Evolutionary conservation across 2,797 vertebrate species (phyloP), one percentile per base, ranked within the genome.

Genomic region (Ptychadena robeensis): DNA sequence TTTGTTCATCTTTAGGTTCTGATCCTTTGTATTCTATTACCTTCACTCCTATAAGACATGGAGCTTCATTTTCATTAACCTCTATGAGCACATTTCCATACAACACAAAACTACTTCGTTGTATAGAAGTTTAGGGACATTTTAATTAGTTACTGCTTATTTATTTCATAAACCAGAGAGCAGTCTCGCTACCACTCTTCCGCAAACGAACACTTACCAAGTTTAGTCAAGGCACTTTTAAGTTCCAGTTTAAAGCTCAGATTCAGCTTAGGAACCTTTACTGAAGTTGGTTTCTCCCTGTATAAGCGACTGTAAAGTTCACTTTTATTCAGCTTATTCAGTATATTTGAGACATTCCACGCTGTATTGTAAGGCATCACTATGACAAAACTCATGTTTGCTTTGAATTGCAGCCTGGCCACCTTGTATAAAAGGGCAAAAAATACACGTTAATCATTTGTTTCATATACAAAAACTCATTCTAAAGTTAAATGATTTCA

Each of bases 241-340:
- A 99, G 92, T 69, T 98, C 96, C 86, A 96, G 90, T 57, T 90
- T 86, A 86, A 95, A 94, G 77, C 97, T 94, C 86, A 99, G 14
- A 82, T 94, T 94, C 71, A 99, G 93, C 93, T 96, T 98, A 3
- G 98, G 98, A 38, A 99, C 88, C 93, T 93, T 96, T 82, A 99
- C 95, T 12, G 87, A 91, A 81, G 96, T 96, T 7, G 92, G 92
- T 68, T 88, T 93, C 87, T 96, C 94, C 40, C 85, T 90, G 37
- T 95, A 93, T 37, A 94, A 92, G n/a, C 91, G 93, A 31, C 82
- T 85, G 74, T 96, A 93, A 4, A 98, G 87, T 6, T 92, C 87
- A 22, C 93, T 89, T 64, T 94, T 88, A 73, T 94, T 94, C 65
- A 99, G 88, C 72, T 93, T 95, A 44, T 91, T 84, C 76, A 94